A percentile compares a stretch with the other conserved stretches of the same genome.
phyloP scores from a whole-genome alignment of 2,888 invertebrate species.

The Caenorhabditis angaria region DNA sequence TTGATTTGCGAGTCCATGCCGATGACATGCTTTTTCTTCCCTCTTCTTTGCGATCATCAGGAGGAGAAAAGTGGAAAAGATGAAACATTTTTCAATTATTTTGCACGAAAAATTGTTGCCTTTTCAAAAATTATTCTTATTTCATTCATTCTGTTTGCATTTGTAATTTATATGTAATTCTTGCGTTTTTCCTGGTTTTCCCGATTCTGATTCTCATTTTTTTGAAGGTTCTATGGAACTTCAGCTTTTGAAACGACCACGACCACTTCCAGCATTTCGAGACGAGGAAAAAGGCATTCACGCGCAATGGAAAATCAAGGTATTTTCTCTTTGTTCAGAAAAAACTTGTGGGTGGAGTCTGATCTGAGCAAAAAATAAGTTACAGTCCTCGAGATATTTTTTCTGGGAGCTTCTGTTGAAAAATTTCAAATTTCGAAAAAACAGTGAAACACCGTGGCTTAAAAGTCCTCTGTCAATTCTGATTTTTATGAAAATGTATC shows the following conservation, averaged over 20 bases:
- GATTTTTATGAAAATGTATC: too few relatives aligned
- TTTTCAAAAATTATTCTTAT: background rate
- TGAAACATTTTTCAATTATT: conserved; percentile 11
- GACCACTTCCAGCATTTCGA: conserved; percentile 52
- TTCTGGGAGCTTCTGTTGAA: too few relatives aligned
- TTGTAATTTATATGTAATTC: too few relatives aligned
- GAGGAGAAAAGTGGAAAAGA: too few relatives aligned
- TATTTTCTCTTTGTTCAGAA: too few relatives aligned
- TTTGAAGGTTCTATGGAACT: conserved; percentile 32
- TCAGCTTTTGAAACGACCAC: conserved; percentile 55
- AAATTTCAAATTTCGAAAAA: too few relatives aligned
- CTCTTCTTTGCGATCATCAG: background rate
- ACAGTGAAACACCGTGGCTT: too few relatives aligned
- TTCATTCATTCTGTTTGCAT: too few relatives aligned
- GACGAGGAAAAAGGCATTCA: conserved; percentile 57
- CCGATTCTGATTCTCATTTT: background rate
- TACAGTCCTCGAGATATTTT: too few relatives aligned
- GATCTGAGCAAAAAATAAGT: too few relatives aligned
- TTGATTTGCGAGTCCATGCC: background rate
- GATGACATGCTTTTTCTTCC: background rate
- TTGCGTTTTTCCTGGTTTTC: background rate
- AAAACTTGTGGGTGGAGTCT: too few relatives aligned
- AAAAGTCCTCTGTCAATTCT: conserved; percentile 2
- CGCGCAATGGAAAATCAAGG: conserved; percentile 59
- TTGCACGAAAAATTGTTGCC: too few relatives aligned